Evolutionary conservation across 2,888 invertebrate species (phyloP).

Genomic region (Drepana falcataria): DNA sequence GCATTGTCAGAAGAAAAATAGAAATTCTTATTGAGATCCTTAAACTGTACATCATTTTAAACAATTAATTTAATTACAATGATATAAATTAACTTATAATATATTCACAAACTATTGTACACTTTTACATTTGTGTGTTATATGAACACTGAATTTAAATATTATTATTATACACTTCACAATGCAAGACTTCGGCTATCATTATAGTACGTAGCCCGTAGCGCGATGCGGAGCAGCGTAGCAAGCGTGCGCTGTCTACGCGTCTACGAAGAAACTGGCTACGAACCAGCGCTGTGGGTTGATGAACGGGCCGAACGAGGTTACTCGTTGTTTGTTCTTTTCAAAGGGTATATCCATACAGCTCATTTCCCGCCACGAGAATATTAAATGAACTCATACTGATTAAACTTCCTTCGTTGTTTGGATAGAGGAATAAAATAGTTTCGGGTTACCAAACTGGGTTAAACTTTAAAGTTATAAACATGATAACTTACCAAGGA

Average conservation of each 20-base stretch:
- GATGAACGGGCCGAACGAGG: constrained; percentile 40
- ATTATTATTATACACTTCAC: neutral
- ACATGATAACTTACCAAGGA: neutral
- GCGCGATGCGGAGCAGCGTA: constrained; percentile 5
- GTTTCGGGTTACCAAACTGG: neutral
- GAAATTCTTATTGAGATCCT: constrained; percentile 28
- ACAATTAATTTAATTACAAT: constrained; percentile 19
- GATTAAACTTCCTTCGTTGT: constrained; percentile 9
- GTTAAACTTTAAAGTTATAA: neutral
- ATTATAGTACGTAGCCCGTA: constrained; percentile 2
- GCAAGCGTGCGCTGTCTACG: constrained; percentile 28
- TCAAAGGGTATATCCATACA: constrained; percentile 35
- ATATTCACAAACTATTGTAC: constrained; percentile 19
- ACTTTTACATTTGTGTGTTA: constrained; percentile 9
- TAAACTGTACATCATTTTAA: constrained; percentile 30
- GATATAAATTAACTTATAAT: constrained; percentile 16
- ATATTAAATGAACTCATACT: constrained; percentile 19
- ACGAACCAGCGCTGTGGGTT: constrained; percentile 18
- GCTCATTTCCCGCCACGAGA: constrained; percentile 36
- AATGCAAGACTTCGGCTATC: constrained; percentile 1
- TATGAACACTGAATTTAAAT: neutral
- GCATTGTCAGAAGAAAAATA: constrained; percentile 33
- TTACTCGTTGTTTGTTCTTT: constrained; percentile 48
- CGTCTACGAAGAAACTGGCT: constrained; percentile 33
- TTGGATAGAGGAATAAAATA: constrained; percentile 1